phyloP scores from a whole-genome alignment of 2,797 vertebrate genomes.

The Lithobates sylvaticus region DNA sequence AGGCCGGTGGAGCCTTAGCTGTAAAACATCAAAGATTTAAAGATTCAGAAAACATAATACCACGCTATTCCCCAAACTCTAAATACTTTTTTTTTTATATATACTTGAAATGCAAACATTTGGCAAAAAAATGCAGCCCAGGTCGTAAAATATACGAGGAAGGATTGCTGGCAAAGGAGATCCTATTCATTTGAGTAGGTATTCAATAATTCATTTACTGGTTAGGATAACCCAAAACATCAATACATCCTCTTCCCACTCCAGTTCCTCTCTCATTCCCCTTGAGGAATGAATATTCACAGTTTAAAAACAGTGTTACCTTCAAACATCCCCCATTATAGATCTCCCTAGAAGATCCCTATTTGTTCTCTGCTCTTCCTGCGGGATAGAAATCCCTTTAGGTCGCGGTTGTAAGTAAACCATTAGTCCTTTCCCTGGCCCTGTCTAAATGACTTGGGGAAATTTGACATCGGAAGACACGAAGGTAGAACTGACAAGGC shows the following conservation, averaged over 20 bases:
- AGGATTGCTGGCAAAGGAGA: conserved; percentile 23
- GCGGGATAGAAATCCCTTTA: conserved; percentile 47
- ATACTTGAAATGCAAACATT: not conserved
- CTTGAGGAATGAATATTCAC: conserved; percentile 52
- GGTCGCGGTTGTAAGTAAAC: conserved; percentile 19
- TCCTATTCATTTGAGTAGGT: conserved; percentile 37
- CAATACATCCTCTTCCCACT: conserved; percentile 54
- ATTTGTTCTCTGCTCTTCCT: conserved; percentile 27
- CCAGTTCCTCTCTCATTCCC: conserved; percentile 51
- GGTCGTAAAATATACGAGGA: not conserved
- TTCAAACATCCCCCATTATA: conserved; percentile 53
- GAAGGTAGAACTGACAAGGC: conserved; percentile 35
- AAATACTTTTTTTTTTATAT: too few relatives aligned
- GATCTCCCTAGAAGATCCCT: conserved; percentile 39
- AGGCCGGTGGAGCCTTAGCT: too few relatives aligned
- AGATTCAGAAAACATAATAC: not conserved
- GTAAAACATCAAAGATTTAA: not conserved
- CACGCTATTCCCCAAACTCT: not conserved
- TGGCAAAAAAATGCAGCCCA: not conserved
- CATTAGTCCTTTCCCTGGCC: conserved; percentile 25
- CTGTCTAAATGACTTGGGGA: conserved; percentile 3
- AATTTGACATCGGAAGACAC: conserved; percentile 38
- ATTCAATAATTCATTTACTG: conserved; percentile 62
- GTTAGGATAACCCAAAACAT: conserved; percentile 58
- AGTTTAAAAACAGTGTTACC: conserved; percentile 52